These are phyloP conservation scores for Dryobota labecula DNA, from an alignment of 2,888 invertebrate genomes.

Conservation along the genomic window DNA sequence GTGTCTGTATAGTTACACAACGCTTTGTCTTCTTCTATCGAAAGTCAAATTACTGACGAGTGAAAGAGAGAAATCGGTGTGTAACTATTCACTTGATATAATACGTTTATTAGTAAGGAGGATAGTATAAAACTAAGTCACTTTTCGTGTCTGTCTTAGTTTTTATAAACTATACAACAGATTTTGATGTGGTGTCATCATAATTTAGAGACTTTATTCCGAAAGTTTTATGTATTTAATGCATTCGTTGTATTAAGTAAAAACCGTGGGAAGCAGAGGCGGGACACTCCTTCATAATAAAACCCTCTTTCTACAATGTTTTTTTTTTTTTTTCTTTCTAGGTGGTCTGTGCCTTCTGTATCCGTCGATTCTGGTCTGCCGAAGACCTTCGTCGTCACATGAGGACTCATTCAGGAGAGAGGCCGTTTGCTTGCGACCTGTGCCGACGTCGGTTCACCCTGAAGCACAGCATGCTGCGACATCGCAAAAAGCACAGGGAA, in stretches of 20 bases:
- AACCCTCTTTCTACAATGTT: neutral
- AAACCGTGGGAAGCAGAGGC: neutral
- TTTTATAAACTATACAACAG: neutral
- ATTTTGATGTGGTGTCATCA: neutral
- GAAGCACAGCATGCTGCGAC: conserved; percentile 98
- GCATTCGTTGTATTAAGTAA: neutral
- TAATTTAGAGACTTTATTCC: neutral
- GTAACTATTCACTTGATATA: too few relatives aligned
- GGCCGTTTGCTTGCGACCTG: conserved; percentile 97
- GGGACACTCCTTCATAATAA: neutral
- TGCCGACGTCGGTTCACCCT: conserved; percentile 97
- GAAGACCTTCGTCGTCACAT: conserved; percentile 98
- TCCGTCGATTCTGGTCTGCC: conserved; percentile 98
- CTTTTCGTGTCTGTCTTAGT: neutral
- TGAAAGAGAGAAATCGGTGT: too few relatives aligned
- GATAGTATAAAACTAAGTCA: neutral
- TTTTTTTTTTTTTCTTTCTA: conserved; percentile 70
- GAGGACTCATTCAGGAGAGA: conserved; percentile 97
- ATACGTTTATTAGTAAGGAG: too few relatives aligned
- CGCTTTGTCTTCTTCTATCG: too few relatives aligned
- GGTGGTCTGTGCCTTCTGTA: conserved; percentile 97
- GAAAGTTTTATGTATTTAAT: neutral
- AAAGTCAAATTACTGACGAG: too few relatives aligned
- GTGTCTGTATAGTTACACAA: too few relatives aligned
- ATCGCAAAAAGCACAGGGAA: conserved; percentile 95